Evolutionary conservation across 2,888 invertebrate genomes (phyloP), one percentile per base, ranked within the genome.

Genomic region (Agonum fuliginosum): DNA sequence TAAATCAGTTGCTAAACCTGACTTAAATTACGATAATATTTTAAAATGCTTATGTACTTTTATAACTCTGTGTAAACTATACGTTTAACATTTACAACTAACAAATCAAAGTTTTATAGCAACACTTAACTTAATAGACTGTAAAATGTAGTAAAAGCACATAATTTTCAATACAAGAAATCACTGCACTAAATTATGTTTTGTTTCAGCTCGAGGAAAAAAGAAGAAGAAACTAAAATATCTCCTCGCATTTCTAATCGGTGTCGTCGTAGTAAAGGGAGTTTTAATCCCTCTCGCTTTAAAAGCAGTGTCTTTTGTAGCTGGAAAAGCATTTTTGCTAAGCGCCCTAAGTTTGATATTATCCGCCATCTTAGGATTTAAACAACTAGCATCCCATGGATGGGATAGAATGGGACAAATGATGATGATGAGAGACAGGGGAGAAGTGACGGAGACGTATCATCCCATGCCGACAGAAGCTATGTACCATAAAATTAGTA

Each of bases 251-350:
- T 69, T 93, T 79, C 84, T 94, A 14, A 81, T 93, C 17, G 93
- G 92, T 0, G 86, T 92, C 20, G 82, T 93, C 14, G 87, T 93
- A 67, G 90, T 93, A 0, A 93, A 93, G 83, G 88, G 91, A 34
- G 85, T 94, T 1, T 81, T 94, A 5, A 86, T 94, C 62, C 93
- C 94, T 0, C 86, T 93, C 34, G 90, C 92, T 0, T 84, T 94
- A 71, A 94, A 94, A 82, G 89, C 91, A 0, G 85, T 94, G 79
- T 92, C 93, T 0, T 89, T 93, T 43, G 85, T 94, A 65, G 91
- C 93, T 19, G 91, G 91, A 78, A 87, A 90, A 80, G 88, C 90
- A 0, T 87, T 90, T 10, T 83, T 89, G 1, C 83, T 90, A 8
- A 89, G 89, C 81, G 83, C 88, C 3, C 85, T 90, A 85, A 89